These are phyloP conservation scores for Trichoplusia ni DNA, from an alignment of 1,140 invertebrate species.

Conservation along the genomic window DNA sequence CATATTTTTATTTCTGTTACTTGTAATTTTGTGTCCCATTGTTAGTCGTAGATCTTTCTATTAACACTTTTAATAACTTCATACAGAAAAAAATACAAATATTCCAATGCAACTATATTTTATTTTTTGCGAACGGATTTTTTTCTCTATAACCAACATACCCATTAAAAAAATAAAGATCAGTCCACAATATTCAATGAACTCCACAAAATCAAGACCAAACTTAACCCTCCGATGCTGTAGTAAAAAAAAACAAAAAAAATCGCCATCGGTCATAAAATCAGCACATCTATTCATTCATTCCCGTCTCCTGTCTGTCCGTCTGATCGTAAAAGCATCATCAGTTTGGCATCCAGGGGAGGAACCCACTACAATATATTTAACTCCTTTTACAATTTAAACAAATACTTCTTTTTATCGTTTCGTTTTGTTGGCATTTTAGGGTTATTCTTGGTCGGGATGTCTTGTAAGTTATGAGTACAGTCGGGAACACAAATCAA, in stretches of 20 bases:
- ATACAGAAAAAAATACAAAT: no score
- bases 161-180: no score
- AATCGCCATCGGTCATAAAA: slow-evolving; percentile 4
- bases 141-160: no score
- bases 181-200: no score
- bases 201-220: no score
- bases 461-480: not conserved
- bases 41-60: no score
- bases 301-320: not conserved
- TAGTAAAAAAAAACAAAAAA: not conserved
- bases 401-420: slow-evolving; percentile 43
- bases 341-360: slow-evolving; percentile 37
- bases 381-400: slow-evolving; percentile 42
- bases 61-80: no score
- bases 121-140: no score
- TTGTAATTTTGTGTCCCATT: no score
- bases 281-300: slow-evolving; percentile 31
- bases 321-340: slow-evolving; percentile 38
- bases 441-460: not conserved
- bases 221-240: not conserved
- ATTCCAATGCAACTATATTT: no score
- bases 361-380: slow-evolving; percentile 31
- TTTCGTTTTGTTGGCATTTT: not conserved
- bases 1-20: no score
- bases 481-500: no score